These are phyloP conservation scores for Folsomia candida DNA, from an alignment of 2,888 invertebrate species.

Conservation along the genomic window DNA sequence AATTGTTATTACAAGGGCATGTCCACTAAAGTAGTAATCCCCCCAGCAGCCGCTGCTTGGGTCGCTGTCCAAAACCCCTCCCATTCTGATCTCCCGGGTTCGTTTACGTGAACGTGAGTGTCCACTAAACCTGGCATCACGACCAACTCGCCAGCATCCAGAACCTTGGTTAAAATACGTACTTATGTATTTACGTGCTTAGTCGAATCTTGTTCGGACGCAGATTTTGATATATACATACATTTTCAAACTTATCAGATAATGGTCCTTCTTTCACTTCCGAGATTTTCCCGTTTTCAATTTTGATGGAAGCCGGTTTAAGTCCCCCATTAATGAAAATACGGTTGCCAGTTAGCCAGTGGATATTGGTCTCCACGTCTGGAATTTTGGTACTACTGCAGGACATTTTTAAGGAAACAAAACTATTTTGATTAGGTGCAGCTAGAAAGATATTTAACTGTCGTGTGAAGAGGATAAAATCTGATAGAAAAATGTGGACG, in stretches of 20 bases:
- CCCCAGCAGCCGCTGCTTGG: slow-evolving; percentile 69
- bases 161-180: too few relatives aligned
- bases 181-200: too few relatives aligned
- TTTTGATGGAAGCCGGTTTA: slow-evolving; percentile 62
- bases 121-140: slow-evolving; percentile 71
- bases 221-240: background rate
- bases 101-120: slow-evolving; percentile 71
- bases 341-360: slow-evolving; percentile 32
- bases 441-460: too few relatives aligned
- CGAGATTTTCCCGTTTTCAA: slow-evolving; percentile 61
- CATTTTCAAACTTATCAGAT: background rate
- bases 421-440: too few relatives aligned
- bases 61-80: slow-evolving; percentile 71
- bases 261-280: slow-evolving; percentile 53
- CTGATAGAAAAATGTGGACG: too few relatives aligned
- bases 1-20: slow-evolving; percentile 64
- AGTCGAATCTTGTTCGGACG: too few relatives aligned
- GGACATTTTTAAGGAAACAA: too few relatives aligned
- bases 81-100: slow-evolving; percentile 70
- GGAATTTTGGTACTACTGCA: too few relatives aligned
- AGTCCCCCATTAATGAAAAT: slow-evolving; percentile 60
- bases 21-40: slow-evolving; percentile 69
- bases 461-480: too few relatives aligned
- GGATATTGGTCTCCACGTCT: background rate
- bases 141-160: slow-evolving; percentile 58